Evolutionary conservation across 2,113 vertebrate genomes (phyloP).

Genomic region (Heterotilapia buettikoferi): DNA sequence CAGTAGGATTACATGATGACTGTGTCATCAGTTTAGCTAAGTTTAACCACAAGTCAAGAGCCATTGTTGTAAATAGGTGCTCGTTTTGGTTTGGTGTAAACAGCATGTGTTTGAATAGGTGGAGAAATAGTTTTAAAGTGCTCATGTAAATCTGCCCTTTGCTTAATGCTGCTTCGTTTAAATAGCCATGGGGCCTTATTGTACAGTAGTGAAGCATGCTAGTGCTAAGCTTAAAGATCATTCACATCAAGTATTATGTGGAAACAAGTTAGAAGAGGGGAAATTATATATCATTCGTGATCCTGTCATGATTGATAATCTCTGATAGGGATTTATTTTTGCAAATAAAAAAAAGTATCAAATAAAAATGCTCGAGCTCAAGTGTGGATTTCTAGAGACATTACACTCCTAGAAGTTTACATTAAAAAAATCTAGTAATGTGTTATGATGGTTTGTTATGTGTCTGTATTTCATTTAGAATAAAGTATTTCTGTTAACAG

Average conservation of each 20-base stretch:
- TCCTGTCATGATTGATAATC: not conserved
- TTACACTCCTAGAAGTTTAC: not conserved
- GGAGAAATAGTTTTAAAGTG: not conserved
- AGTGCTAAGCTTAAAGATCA: not conserved
- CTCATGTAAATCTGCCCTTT: not conserved
- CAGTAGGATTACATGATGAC: not conserved
- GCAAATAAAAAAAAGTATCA: not conserved
- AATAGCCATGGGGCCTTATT: not conserved
- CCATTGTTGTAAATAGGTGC: fast-evolving
- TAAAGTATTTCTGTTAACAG: not conserved
- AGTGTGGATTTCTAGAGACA: not conserved
- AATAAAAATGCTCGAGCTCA: not conserved
- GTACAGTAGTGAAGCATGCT: not conserved
- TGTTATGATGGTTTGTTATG: not conserved
- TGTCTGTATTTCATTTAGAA: not conserved
- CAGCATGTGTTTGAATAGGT: not conserved
- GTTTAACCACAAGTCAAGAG: fast-evolving
- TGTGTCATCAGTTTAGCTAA: not conserved
- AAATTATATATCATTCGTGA: fast-evolving
- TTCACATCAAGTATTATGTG: not conserved
- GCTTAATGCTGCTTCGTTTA: not conserved
- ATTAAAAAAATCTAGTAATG: not conserved
- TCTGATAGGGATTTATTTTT: not conserved
- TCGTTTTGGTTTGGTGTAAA: not conserved
- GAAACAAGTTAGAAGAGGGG: not conserved